A percentile compares a stretch with the other conserved stretches of the same genome.
phyloP scores from a whole-genome alignment of 2,113 vertebrate species.

The Diphyllodes magnificus region DNA sequence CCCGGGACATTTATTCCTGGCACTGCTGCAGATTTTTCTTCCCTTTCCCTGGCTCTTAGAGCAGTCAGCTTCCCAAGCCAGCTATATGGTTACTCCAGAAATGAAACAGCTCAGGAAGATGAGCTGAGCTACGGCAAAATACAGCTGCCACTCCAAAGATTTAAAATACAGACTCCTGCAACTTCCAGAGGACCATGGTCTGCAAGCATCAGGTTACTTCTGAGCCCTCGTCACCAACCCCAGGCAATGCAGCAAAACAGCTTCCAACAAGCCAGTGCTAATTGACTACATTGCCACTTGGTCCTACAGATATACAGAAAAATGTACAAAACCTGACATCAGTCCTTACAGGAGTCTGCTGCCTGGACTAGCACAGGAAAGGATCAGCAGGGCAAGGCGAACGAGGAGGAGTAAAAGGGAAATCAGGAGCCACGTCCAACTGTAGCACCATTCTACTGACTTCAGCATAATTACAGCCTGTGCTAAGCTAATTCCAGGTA shows the following conservation, averaged over 20 bases:
- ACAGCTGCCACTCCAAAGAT: not conserved
- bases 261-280: constrained; percentile 1
- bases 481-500: not conserved
- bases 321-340: constrained; percentile 42
- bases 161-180: not conserved
- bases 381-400: not conserved
- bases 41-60: not conserved
- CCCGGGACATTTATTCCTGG: constrained; percentile 54
- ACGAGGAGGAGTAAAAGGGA: not conserved
- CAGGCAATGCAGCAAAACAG: not conserved
- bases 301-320: not conserved
- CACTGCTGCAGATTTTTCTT: constrained; percentile 20
- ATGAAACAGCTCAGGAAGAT: not conserved
- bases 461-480: not conserved
- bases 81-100: not conserved
- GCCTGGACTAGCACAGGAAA: not conserved
- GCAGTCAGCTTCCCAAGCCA: not conserved
- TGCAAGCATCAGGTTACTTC: not conserved
- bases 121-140: accelerated
- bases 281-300: constrained; percentile 28
- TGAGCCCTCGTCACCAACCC: not conserved
- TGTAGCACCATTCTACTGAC: not conserved
- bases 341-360: constrained; percentile 15
- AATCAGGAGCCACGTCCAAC: not conserved
- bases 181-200: not conserved